These are phyloP conservation scores for Cerastis rubricosa DNA, from an alignment of 2,888 invertebrate species.

Conservation along the genomic window DNA sequence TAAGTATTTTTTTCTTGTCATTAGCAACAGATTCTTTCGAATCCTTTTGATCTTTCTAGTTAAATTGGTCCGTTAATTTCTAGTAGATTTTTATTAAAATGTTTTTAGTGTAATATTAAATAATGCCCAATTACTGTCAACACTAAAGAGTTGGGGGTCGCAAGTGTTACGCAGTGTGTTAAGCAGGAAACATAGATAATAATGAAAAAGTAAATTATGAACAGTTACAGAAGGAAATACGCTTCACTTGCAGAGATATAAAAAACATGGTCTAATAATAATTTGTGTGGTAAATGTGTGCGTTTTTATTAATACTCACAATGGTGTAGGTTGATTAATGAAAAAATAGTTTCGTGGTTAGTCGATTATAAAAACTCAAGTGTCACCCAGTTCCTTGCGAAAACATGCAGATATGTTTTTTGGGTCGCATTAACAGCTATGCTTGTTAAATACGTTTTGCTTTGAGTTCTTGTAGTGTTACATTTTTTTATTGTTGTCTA, in stretches of 20 bases:
- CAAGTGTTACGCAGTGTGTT: conserved; percentile 46
- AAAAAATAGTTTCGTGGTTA: conserved; percentile 47
- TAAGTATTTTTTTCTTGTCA: conserved; percentile 68
- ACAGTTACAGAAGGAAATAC: conserved; percentile 59
- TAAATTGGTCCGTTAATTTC: conserved; percentile 68
- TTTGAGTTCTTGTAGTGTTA: conserved; percentile 23
- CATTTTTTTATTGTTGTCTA: conserved; percentile 45
- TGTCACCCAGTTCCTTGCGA: conserved; percentile 44
- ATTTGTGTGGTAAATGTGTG: conserved; percentile 35
- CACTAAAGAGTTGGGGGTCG: conserved; percentile 62
- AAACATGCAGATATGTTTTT: conserved; percentile 36
- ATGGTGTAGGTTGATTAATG: conserved; percentile 57
- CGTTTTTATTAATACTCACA: conserved; percentile 57
- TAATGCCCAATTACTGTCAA: conserved; percentile 70
- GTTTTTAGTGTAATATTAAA: conserved; percentile 69
- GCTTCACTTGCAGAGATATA: conserved; percentile 49
- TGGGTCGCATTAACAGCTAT: conserved; percentile 29
- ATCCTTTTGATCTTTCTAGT: conserved; percentile 70
- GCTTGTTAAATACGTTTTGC: conserved; percentile 36
- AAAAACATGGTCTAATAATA: conserved; percentile 58
- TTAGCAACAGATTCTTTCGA: conserved; percentile 61
- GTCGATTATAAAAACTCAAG: conserved; percentile 49
- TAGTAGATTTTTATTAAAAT: conserved; percentile 66
- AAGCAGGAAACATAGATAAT: conserved; percentile 67
- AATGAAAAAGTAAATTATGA: conserved; percentile 58